Evolutionary conservation across 2,888 invertebrate species (phyloP), one percentile per base, ranked within the genome.

Genomic region (Holacanthella duospinosa): DNA sequence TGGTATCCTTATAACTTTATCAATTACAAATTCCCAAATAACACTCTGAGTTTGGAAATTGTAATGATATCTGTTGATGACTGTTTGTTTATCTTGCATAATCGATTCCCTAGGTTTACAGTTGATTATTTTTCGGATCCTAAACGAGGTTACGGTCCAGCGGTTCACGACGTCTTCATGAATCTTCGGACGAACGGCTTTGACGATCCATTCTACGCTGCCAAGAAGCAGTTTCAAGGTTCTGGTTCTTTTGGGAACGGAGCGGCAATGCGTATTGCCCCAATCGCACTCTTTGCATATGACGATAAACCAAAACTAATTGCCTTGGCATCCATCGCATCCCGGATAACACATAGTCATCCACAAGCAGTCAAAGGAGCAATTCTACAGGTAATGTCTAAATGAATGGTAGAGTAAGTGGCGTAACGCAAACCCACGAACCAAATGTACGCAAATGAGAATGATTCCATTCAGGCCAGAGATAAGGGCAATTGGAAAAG

Each of bases 191-290:
- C 77, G 59, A 77, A 76, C 48, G 80, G 83, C 70, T 84, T 80
- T 75, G 76, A 78, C 43, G 81, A 87, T 75, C 77, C 85, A 1
- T 82, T 80, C 71, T 77, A 77, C 59, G 86, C 88, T 29, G 87
- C 86, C 1, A 78, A 75, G 58, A 79, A 82, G 70, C 86, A 86
- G 74, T 87, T 86, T 75, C 75, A 80, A 71, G 86, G 87, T 1
- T 71, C 74, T 53, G 88, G 88, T 1, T 87, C 87, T 1, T 86
- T 80, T 77, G 88, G 88, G n/a, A 88, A 88, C 77, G 88, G 88
- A 43, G 86, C 84, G 55, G 86, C 86, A 0, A 88, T 88, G 87
- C 79, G 88, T 72, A 79, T 86, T 28, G 78, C 84, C 26, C 88
- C 88, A 1, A 77, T 86, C 48, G 82, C 85, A 0, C 75, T 88